Percentiles rank a stretch among this genome's conserved stretches.
Evolutionary conservation across 1,140 invertebrate genomes (phyloP).

Genomic region (Galleria mellonella): DNA sequence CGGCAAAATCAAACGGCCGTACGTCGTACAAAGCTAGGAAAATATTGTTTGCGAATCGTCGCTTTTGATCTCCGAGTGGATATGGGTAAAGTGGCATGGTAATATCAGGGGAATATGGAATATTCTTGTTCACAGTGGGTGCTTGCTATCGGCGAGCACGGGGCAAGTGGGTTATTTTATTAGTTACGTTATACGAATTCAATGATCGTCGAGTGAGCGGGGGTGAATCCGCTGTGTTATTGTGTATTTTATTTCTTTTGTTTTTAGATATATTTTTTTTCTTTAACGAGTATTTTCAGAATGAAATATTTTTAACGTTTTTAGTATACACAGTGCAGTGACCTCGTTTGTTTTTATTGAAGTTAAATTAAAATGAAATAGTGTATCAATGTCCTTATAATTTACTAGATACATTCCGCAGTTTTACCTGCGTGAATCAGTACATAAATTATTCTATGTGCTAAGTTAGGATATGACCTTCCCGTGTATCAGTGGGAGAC

Average conservation of each 20-base stretch:
- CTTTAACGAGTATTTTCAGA: no score
- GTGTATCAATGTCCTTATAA: no score
- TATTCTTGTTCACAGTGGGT: constrained; percentile 3
- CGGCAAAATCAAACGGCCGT: neutral
- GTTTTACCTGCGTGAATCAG: no score
- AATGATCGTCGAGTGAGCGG: neutral
- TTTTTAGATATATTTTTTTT: no score
- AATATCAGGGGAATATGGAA: constrained; percentile 5
- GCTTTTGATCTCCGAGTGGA: constrained; percentile 3
- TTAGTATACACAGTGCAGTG: no score
- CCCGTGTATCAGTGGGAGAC: no score
- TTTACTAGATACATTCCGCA: no score
- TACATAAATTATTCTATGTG: no score
- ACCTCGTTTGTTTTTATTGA: no score
- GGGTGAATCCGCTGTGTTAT: neutral
- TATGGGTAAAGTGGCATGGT: constrained; percentile 5
- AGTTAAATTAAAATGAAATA: no score
- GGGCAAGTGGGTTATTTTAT: constrained; percentile 2
- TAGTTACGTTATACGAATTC: constrained; percentile 3
- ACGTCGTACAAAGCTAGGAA: neutral
- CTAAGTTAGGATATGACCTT: no score
- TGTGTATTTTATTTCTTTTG: constrained; percentile 1
- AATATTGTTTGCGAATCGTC: constrained; percentile 2
- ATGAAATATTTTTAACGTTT: no score
- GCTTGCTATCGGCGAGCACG: neutral